Base-by-base conservation (phyloP, 23 tunicate species). In the Ascidia mentula region DNA sequence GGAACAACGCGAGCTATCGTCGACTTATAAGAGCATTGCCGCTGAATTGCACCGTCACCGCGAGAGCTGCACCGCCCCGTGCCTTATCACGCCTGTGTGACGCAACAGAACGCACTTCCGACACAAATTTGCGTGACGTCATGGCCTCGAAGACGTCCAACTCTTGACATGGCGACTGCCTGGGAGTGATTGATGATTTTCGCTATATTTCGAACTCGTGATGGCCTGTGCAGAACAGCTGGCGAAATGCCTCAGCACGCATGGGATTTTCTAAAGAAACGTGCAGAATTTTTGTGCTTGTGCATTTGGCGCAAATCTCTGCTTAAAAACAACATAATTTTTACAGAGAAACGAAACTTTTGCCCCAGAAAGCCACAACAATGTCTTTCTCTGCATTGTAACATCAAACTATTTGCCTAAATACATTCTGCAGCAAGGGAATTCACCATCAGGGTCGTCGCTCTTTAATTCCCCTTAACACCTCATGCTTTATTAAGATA, bases 81-180 rank as follows among this genome's bases (percentile, higher is more conserved):
- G 74, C 37, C 74, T 34, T 70, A 70, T 70, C 74, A 70, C 74
- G 74, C 18, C 24, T 36, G 37, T 2, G 74, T 70, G 74, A 70
- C 74, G 74, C 32, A 34, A 70, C 30, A 20, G 1, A 32, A 32
- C 74, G 74, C 65, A 53, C 65, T 53, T 53, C 65, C 65, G 65
- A 53, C 65, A 53, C 65, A 53, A 28, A 53, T 53, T 28, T 26
- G 2, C 65, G 65, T 53, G 65, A 53, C 65, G 65, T 53, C 65
- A 53, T 53, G 28, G 65, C 22, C 65, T n/a, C 65, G 65, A 26
- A 28, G 65, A 1, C 65, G 65, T 53, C 65, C 65, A 53, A 28
- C 13, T 53, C 24, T 28, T 53, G 65, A 20, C 65, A 53, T 26
- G 15, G 15, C 53, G 65, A n/a, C n/a, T n/a, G n/a, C n/a, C n/a